Evolutionary conservation across 2,888 invertebrate genomes (phyloP), one percentile per base, ranked within the genome.

Genomic region (Julus scanicus): DNA sequence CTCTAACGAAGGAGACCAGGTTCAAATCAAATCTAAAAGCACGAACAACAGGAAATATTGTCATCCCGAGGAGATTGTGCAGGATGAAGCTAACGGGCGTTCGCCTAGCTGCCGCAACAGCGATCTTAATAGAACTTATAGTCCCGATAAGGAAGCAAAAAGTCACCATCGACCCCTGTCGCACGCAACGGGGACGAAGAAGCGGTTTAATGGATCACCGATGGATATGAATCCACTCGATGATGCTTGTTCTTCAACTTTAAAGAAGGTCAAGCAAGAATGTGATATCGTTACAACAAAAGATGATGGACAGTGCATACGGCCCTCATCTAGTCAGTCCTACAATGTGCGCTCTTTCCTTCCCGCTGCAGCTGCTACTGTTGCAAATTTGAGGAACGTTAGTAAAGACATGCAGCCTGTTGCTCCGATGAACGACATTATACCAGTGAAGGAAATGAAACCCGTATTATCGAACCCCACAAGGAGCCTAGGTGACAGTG

Each of bases 241-340:
- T 29, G 71, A 71, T 13, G 71, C 71, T 71, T 71, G 71, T 71
- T 71, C 29, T 71, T 71, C 71, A 29, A 71, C 71, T 71, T 71
- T 71, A 71, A 71, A 71, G 13, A 71, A 71, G 9, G 71, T 71
- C 29, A 71, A 71, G 71, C 71, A 71, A 71, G 71, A 71, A n/a
- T 71, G 71, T 71, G 71, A 71, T 71, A 29, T 29, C 9, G 71
- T 29, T 71, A 11, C 71, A 29, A 71, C 1, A 71, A 71, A 71
- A 71, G 71, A 71, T 71, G 71, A 29, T 71, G 71, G 71, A 71
- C 71, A 71, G 71, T 71, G 71, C 71, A 37, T 29, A 29, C 71
- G 71, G 71, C 71, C 71, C 29, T 71, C 71, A 71, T 71, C 71
- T 71, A 71, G 71, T 71, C 71, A 71, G n/a, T 29, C 71, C 71